Conservation (phyloP, 2,888 invertebrate genomes). For the Epistrophella euchroma region DNA sequence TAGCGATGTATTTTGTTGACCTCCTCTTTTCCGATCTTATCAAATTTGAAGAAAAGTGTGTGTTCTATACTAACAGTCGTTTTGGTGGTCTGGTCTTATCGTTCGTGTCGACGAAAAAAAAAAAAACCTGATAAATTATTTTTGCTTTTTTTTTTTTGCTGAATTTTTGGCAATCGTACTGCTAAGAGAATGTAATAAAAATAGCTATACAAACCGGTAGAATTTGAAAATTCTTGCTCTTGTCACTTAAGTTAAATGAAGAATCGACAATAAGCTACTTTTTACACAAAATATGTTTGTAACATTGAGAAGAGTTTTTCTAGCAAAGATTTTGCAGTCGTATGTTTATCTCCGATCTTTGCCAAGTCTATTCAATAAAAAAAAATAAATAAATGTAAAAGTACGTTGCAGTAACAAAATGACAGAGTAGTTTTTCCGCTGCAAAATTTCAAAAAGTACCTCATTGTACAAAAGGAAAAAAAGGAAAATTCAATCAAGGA, state of each 20-base stretch:
- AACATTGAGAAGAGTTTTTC: neutral
- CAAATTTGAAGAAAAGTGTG: neutral
- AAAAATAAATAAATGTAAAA: no score
- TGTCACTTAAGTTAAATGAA: neutral
- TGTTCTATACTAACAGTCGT: neutral
- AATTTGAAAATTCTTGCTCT: conserved; percentile 16
- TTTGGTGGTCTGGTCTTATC: conserved; percentile 1
- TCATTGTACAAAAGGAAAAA: no score
- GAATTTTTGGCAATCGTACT: conserved; percentile 26
- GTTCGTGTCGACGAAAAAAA: conserved; percentile 4
- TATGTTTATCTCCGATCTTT: neutral
- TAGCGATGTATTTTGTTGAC: conserved; percentile 7
- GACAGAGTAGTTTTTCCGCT: no score
- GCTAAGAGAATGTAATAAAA: conserved; percentile 25
- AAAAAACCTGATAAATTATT: conserved; percentile 5
- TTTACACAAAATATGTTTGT: neutral
- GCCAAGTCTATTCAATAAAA: neutral
- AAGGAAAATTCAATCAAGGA: no score
- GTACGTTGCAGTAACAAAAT: neutral
- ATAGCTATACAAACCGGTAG: conserved; percentile 16
- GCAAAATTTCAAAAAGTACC: no score
- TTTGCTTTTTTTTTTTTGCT: neutral
- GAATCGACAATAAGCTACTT: neutral
- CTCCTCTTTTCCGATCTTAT: neutral
- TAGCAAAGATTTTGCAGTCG: neutral